Conservation (phyloP, 2,888 invertebrate species). For the Elmis aenea region DNA sequence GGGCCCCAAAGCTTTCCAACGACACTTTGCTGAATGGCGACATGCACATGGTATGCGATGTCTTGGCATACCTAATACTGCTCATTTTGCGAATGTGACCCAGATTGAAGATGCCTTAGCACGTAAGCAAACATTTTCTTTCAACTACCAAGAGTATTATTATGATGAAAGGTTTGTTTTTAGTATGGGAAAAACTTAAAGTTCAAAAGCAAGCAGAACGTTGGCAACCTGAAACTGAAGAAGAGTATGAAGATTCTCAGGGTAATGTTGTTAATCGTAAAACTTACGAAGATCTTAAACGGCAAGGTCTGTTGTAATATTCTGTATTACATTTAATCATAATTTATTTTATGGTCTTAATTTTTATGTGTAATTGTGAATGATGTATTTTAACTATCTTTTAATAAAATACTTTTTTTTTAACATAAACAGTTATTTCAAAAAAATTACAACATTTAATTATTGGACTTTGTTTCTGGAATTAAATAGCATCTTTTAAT, state of each 20-base stretch:
- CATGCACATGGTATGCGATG: slow-evolving; percentile 96
- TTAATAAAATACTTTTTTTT: no score
- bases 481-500: no score
- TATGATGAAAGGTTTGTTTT: slow-evolving; percentile 34
- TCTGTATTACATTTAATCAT: slow-evolving; percentile 1
- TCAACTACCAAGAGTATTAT: background rate
- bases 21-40: slow-evolving; percentile 94
- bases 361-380: slow-evolving; percentile 16
- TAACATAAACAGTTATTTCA: no score
- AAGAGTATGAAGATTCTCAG: slow-evolving; percentile 97
- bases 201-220: slow-evolving; percentile 91
- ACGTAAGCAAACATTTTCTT: slow-evolving; percentile 52
- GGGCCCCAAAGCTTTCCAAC: slow-evolving; percentile 98
- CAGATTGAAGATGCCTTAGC: slow-evolving; percentile 97
- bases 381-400: no score
- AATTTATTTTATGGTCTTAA: background rate
- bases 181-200: slow-evolving; percentile 97
- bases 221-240: slow-evolving; percentile 95
- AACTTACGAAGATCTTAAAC: slow-evolving; percentile 96
- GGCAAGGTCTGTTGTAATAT: slow-evolving; percentile 88
- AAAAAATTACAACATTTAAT: no score
- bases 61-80: slow-evolving; percentile 98
- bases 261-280: slow-evolving; percentile 99
- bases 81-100: slow-evolving; percentile 99
- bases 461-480: no score